A percentile compares a stretch with the other conserved stretches of the same genome.
Evolutionary conservation across 2,113 vertebrate genomes (phyloP).

Genomic region (Actenoides hombroni): DNA sequence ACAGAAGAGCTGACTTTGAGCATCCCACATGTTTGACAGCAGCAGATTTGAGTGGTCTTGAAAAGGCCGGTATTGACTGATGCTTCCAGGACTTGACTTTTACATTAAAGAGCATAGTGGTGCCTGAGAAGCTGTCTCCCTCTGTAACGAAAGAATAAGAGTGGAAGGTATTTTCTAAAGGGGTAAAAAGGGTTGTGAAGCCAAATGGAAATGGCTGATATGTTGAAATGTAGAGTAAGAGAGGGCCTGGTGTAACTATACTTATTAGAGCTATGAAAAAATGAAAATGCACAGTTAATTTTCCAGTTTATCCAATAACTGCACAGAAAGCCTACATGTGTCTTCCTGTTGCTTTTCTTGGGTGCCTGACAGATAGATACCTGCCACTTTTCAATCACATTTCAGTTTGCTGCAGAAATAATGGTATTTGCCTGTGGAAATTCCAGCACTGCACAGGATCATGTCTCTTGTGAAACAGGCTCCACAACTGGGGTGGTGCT

Average conservation of each 20-base stretch:
- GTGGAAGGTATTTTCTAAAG: not conserved
- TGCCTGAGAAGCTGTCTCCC: not conserved
- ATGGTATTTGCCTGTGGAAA: not conserved
- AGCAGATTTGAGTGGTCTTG: not conserved
- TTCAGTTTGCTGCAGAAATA: not conserved
- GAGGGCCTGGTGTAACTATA: fast-evolving
- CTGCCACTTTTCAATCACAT: not conserved
- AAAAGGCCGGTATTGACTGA: conserved; percentile 14
- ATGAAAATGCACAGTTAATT: not conserved
- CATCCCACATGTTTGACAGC: conserved; percentile 13
- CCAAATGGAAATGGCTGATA: not conserved
- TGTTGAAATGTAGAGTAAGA: not conserved
- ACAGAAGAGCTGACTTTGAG: not conserved
- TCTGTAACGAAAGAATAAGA: not conserved
- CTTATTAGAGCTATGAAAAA: not conserved
- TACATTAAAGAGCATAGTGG: not conserved
- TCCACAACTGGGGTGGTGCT: not conserved
- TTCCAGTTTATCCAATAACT: not conserved
- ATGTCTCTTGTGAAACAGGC: not conserved
- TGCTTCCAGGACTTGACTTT: conserved; percentile 4
- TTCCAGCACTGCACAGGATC: not conserved
- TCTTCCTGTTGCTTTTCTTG: not conserved
- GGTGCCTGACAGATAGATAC: not conserved
- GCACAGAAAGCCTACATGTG: not conserved
- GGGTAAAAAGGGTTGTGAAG: not conserved